These are phyloP conservation scores for Saimiri boliviensis DNA, from an alignment of 2,113 vertebrate species.

Conservation along the genomic window DNA sequence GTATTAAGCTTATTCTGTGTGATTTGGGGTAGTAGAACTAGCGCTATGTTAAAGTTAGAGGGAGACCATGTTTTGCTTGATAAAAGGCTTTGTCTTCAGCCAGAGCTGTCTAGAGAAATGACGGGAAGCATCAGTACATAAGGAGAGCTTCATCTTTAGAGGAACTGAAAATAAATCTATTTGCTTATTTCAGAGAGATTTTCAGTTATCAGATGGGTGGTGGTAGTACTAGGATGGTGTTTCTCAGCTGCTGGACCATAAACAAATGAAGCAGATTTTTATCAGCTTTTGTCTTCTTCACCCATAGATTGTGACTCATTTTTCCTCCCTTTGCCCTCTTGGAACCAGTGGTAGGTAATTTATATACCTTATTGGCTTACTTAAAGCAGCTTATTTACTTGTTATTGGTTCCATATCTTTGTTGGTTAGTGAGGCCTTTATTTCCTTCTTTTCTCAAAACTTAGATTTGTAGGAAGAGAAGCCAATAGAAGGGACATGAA, in stretches of 20 bases:
- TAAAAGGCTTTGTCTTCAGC: neutral
- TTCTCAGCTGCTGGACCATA: neutral
- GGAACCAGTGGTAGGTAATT: neutral
- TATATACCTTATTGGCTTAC: conserved; percentile 4
- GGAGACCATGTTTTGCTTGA: conserved; percentile 14
- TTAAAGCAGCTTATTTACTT: neutral
- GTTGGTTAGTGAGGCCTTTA: conserved; percentile 32
- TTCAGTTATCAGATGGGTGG: neutral
- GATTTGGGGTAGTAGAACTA: neutral
- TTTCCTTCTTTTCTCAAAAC: conserved; percentile 8
- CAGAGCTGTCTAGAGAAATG: conserved; percentile 6
- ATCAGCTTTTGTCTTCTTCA: neutral
- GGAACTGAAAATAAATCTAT: neutral
- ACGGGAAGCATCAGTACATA: neutral
- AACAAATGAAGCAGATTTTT: neutral
- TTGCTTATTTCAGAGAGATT: conserved; percentile 39
- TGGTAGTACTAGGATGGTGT: neutral
- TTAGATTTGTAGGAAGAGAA: neutral
- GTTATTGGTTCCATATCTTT: neutral
- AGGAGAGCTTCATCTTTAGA: neutral
- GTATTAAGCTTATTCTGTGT: neutral
- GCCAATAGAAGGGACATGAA: neutral
- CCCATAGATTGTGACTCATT: neutral
- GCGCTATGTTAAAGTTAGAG: neutral
- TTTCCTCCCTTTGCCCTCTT: neutral